These are phyloP conservation scores for Steinernema scapterisci DNA, from an alignment of 2,888 invertebrate genomes.

Conservation along the genomic window DNA sequence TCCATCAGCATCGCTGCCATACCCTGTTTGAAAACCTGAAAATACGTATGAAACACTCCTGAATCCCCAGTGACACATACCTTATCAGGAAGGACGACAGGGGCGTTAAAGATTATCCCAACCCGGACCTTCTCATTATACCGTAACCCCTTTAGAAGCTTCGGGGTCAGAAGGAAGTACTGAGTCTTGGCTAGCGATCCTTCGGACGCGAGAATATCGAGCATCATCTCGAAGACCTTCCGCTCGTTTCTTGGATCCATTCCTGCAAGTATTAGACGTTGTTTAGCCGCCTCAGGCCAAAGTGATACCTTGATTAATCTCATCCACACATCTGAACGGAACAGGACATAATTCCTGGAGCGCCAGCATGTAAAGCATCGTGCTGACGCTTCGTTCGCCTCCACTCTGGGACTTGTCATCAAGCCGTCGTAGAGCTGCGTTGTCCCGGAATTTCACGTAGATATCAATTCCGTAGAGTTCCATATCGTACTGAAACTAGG, in stretches of 20 bases:
- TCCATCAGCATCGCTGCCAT: no score
- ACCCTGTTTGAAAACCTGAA: no score
- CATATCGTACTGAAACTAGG: slow-evolving; percentile 75
- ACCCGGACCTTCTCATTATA: slow-evolving; percentile 53
- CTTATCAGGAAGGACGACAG: not conserved
- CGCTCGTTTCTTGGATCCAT: slow-evolving; percentile 66
- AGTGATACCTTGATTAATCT: slow-evolving; percentile 73
- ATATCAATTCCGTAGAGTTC: slow-evolving; percentile 81
- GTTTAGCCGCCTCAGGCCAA: not conserved
- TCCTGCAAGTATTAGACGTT: slow-evolving; percentile 42
- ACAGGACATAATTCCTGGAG: slow-evolving; percentile 86
- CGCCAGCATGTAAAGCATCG: slow-evolving; percentile 88
- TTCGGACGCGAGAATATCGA: slow-evolving; percentile 52
- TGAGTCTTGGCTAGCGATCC: slow-evolving; percentile 53
- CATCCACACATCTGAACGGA: slow-evolving; percentile 80
- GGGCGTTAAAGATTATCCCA: slow-evolving; percentile 44
- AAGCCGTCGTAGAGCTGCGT: slow-evolving; percentile 79
- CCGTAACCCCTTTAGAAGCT: slow-evolving; percentile 50
- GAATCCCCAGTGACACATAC: no score
- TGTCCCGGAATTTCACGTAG: slow-evolving; percentile 82
- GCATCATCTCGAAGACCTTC: slow-evolving; percentile 66
- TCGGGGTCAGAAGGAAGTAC: slow-evolving; percentile 58
- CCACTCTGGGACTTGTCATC: slow-evolving; percentile 85
- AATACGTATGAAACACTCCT: no score
- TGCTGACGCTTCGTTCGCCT: slow-evolving; percentile 89